These are phyloP conservation scores for Caloenas nicobarica DNA, from an alignment of 2,113 vertebrate genomes.

Conservation along the genomic window DNA sequence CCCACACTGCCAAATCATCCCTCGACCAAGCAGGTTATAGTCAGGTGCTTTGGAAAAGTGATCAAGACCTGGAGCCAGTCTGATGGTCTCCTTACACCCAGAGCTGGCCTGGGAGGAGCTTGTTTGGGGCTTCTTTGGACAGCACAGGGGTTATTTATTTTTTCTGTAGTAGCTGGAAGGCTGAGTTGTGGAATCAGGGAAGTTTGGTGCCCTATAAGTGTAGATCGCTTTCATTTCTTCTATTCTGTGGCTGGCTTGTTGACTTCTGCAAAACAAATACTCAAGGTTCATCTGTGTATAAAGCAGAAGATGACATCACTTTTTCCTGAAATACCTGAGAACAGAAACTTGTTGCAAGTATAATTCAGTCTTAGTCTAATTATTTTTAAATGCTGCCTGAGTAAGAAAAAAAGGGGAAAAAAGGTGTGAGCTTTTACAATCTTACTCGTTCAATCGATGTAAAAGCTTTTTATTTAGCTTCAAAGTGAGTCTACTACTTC, in stretches of 20 bases:
- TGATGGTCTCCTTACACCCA: not conserved
- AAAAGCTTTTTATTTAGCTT: slow-evolving; percentile 74
- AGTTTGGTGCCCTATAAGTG: not conserved
- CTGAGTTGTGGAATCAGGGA: fast-evolving
- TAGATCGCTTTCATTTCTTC: not conserved
- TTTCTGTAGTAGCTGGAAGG: not conserved
- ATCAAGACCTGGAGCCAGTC: not conserved
- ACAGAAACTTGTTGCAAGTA: slow-evolving; percentile 24
- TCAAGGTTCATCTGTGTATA: not conserved
- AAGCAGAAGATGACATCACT: not conserved
- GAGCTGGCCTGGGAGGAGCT: not conserved
- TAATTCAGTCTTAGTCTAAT: slow-evolving; percentile 21
- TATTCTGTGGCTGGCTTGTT: not conserved
- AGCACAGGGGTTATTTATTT: not conserved
- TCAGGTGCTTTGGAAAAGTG: not conserved
- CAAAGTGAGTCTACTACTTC: slow-evolving; percentile 74
- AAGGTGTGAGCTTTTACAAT: slow-evolving; percentile 68
- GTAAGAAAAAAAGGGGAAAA: not conserved
- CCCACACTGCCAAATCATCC: not conserved
- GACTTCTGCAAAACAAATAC: not conserved
- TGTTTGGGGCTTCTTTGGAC: not conserved
- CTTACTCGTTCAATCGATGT: slow-evolving; percentile 52
- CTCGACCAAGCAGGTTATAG: not conserved
- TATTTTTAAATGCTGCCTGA: slow-evolving; percentile 10
- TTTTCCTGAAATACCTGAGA: slow-evolving; percentile 2